These are phyloP conservation scores for Lagocephalus sceleratus DNA, from an alignment of 2,797 vertebrate genomes.

Conservation along the genomic window DNA sequence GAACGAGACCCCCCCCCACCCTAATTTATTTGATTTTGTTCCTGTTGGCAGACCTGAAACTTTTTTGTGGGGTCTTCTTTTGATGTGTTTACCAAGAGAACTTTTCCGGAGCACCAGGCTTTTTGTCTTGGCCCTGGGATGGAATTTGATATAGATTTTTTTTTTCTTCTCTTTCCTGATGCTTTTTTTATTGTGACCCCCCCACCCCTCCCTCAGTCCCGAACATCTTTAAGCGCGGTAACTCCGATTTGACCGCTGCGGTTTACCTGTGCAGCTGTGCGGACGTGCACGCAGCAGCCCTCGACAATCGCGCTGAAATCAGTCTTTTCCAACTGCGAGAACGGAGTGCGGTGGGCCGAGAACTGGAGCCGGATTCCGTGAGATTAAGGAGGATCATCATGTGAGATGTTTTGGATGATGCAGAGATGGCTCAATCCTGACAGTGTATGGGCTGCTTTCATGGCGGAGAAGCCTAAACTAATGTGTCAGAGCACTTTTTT, in stretches of 20 bases:
- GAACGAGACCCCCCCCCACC: slow-evolving; percentile 50
- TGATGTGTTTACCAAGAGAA: slow-evolving; percentile 62
- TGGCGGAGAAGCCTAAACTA: slow-evolving; percentile 42
- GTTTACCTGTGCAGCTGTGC: slow-evolving; percentile 58
- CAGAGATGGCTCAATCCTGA: slow-evolving; percentile 40
- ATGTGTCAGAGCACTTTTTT: slow-evolving; percentile 46
- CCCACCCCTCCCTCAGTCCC: slow-evolving; percentile 35
- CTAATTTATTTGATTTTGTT: slow-evolving; percentile 76
- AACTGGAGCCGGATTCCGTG: slow-evolving; percentile 35
- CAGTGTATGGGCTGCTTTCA: slow-evolving; percentile 27
- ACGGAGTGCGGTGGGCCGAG: slow-evolving; percentile 41
- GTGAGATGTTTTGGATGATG: slow-evolving; percentile 30
- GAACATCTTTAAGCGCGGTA: slow-evolving; percentile 52
- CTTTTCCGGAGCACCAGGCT: slow-evolving; percentile 50
- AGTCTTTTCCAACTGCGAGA: slow-evolving; percentile 37
- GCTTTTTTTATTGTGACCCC: slow-evolving; percentile 31
- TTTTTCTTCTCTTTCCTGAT: slow-evolving; percentile 58
- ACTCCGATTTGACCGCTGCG: slow-evolving; percentile 34
- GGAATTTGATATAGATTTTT: slow-evolving; percentile 63
- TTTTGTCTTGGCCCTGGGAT: slow-evolving; percentile 62
- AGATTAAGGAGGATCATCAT: slow-evolving; percentile 53
- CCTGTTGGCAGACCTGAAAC: slow-evolving; percentile 68
- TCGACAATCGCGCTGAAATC: slow-evolving; percentile 22
- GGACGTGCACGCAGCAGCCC: too few relatives aligned
- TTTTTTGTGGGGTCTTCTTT: slow-evolving; percentile 66